A percentile compares a stretch with the other conserved stretches of the same genome.
Conservation (phyloP, 2,113 vertebrate genomes). For the Tringa solitaria region DNA sequence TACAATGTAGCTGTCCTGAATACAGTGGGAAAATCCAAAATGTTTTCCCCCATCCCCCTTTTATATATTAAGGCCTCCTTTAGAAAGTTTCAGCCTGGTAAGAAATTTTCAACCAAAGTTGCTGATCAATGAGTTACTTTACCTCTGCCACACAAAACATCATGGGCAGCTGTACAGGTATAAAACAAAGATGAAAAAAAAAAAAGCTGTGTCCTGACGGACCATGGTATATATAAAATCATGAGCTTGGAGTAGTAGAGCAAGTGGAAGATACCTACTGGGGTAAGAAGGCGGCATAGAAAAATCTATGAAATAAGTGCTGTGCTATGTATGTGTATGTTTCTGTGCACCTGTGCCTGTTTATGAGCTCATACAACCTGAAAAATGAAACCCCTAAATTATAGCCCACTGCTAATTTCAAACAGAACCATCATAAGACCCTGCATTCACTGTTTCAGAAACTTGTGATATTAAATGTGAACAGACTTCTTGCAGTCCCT, state of each 20-base stretch:
- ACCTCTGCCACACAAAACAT: background rate
- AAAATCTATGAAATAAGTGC: background rate
- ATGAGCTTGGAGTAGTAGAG: background rate
- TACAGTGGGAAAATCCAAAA: background rate
- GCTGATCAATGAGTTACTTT: background rate
- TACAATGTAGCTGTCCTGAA: background rate
- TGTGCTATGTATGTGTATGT: background rate
- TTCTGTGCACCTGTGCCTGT: background rate
- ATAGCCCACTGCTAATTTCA: background rate
- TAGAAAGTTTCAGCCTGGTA: background rate
- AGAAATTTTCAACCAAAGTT: background rate
- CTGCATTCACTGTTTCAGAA: background rate
- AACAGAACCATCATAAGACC: background rate
- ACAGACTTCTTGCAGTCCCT: background rate
- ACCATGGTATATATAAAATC: background rate
- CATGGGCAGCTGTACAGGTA: background rate
- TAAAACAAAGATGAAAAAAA: background rate
- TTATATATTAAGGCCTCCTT: background rate
- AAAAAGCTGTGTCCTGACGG: background rate
- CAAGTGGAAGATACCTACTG: background rate
- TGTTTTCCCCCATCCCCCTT: rapidly evolving
- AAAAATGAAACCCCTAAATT: background rate
- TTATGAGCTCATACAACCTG: background rate
- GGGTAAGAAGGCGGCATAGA: background rate
- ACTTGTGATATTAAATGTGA: background rate